Evolutionary conservation across 2,888 invertebrate genomes (phyloP), one percentile per base, ranked within the genome.

Genomic region (Coelogynopora nodosa): DNA sequence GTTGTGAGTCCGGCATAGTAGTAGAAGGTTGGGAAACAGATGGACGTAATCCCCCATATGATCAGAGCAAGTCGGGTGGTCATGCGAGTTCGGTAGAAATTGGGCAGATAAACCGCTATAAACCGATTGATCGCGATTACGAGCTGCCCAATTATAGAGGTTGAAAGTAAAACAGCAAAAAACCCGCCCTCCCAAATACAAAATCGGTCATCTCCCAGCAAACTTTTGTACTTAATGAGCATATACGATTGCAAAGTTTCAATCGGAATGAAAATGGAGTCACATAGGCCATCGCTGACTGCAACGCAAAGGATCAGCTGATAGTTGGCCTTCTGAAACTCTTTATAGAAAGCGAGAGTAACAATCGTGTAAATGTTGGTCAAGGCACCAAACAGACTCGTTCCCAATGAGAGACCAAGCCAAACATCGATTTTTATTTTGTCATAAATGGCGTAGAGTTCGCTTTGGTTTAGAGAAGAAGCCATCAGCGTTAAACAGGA

Each of bases 261-360:
- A 30, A 86, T 30, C 30, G 82, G 86, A 30, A 86, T 86, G 28
- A 86, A 86, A 10, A 86, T 30, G 26, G 80, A 26, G 26, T 86
- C 86, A 27, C 80, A 86, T 23, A 31, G 5, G 1, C 26, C 30
- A 31, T 86, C 86, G 23, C 23, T 13, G 30, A 86, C 67, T 1
- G 80, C 29, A 1, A 82, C 80, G 29, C 86, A 80, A 1, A 86
- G 27, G 5, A 86, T 31, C 1, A 86, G 74, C 31, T 29, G 23
- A 26, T 86, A 86, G 49, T 86, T 29, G 0, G 31, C 2, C 31
- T 82, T 86, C 1, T 82, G 30, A 23, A 82, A 82, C n/a, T 82
- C 82, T 29, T 31, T 82, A 29, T 82, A 31, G 31, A 30, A n/a
- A 5, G 2, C 30, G 31, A 82, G 30, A 82, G 30, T 29, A 1